Conservation (phyloP, 1,140 invertebrate species). For the Tetramorium alpestre region DNA sequence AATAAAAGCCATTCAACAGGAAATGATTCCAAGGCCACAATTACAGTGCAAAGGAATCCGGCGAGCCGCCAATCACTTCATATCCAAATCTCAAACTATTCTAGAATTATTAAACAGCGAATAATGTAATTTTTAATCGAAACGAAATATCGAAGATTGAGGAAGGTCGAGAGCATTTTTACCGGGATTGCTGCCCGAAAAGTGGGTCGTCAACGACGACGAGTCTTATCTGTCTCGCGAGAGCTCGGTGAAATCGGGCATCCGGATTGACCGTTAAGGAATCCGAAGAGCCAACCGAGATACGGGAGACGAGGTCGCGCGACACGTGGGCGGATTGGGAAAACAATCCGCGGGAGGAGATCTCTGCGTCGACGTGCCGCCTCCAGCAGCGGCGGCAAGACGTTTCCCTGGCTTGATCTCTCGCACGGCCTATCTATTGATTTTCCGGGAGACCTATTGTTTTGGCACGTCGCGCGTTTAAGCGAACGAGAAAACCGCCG, state of each 20-base stretch:
- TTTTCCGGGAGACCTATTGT: constrained; percentile 79
- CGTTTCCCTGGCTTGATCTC: constrained; percentile 76
- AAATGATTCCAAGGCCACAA: background rate
- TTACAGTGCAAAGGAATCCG: background rate
- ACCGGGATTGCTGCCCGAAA: background rate
- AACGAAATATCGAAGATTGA: background rate
- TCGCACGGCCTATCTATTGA: constrained; percentile 77
- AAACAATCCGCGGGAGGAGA: constrained; percentile 25
- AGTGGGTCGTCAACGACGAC: background rate
- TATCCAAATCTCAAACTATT: background rate
- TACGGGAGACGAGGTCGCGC: background rate
- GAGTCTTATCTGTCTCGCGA: background rate
- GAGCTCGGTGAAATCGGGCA: background rate
- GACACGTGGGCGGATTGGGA: background rate
- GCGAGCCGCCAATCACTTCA: background rate
- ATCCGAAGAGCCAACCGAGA: background rate
- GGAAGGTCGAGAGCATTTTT: background rate
- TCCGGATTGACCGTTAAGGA: background rate
- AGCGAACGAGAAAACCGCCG: constrained; percentile 62
- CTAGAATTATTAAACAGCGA: background rate
- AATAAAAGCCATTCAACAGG: too few relatives aligned
- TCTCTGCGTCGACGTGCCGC: background rate
- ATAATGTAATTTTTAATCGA: background rate
- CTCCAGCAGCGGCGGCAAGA: background rate
- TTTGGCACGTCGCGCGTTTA: constrained; percentile 77